Evolutionary conservation across 2,888 invertebrate species (phyloP).

Genomic region (Opisthograptis luteolata): DNA sequence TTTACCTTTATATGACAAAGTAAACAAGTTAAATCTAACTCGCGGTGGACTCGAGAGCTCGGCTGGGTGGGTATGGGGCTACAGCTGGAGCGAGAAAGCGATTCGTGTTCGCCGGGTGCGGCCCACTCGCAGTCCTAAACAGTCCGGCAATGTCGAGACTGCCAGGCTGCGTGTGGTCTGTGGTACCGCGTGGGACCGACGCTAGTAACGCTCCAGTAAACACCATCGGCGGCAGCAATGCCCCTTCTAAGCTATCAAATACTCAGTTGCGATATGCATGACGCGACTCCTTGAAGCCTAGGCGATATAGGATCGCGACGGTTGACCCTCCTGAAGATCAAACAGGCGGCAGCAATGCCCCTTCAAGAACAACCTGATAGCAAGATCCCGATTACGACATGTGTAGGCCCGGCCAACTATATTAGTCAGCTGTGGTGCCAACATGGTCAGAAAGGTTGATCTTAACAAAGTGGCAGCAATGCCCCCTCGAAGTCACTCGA

Average conservation of each 20-base stretch:
- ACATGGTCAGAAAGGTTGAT: neutral
- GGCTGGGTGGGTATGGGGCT: conserved; percentile 3
- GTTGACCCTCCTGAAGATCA: neutral
- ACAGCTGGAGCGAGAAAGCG: conserved; percentile 4
- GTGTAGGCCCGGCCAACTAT: neutral
- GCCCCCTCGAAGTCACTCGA: neutral
- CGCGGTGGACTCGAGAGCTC: neutral
- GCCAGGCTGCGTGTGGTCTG: neutral
- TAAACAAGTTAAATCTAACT: neutral
- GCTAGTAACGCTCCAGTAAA: conserved; percentile 4
- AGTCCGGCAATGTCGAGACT: neutral
- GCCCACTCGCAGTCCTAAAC: neutral
- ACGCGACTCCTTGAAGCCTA: neutral
- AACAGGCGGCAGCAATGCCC: conserved; percentile 6
- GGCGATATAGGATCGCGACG: neutral
- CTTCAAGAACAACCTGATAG: neutral
- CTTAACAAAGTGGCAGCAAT: neutral
- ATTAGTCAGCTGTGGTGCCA: neutral
- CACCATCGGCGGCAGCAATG: conserved; percentile 4
- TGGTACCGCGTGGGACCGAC: neutral
- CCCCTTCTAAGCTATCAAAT: neutral
- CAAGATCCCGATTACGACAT: neutral
- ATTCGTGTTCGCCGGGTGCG: neutral
- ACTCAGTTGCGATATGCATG: neutral
- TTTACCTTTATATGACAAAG: neutral